phyloP scores from a whole-genome alignment of 1,140 invertebrate species.

The Andrena cerasifolii region DNA sequence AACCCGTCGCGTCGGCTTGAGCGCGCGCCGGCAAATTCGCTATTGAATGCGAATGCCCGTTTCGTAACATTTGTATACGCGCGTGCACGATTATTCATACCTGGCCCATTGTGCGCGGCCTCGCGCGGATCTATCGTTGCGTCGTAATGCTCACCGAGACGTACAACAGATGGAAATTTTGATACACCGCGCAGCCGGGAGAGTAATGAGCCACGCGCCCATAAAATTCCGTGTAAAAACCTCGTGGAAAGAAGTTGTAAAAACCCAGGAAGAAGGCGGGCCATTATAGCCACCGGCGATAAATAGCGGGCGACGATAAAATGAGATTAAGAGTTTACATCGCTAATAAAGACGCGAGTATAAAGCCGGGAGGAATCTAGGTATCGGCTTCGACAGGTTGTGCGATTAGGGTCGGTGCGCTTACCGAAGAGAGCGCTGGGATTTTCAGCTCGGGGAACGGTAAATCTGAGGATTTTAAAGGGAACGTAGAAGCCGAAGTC shows the following conservation, averaged over 20 bases:
- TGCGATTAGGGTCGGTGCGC: neutral
- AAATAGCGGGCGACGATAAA: neutral
- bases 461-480: neutral
- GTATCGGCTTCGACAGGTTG: neutral
- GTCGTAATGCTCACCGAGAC: constrained; percentile 23
- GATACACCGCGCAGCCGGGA: constrained; percentile 27
- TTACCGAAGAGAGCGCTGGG: neutral
- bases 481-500: neutral
- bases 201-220: constrained; percentile 41
- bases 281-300: neutral
- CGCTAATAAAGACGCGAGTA: neutral
- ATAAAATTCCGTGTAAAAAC: neutral
- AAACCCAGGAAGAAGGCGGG: neutral
- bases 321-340: neutral
- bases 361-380: neutral
- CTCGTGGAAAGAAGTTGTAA: neutral
- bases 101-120: constrained; percentile 48
- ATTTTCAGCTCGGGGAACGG: neutral
- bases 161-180: constrained; percentile 56
- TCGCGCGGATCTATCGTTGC: constrained; percentile 30
- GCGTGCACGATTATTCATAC: constrained; percentile 58
- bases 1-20: constrained; percentile 46
- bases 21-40: constrained; percentile 45
- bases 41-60: constrained; percentile 59
- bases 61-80: constrained; percentile 57